phyloP scores from a whole-genome alignment of 2,888 invertebrate genomes.

The Dichetophora obliterata region DNA sequence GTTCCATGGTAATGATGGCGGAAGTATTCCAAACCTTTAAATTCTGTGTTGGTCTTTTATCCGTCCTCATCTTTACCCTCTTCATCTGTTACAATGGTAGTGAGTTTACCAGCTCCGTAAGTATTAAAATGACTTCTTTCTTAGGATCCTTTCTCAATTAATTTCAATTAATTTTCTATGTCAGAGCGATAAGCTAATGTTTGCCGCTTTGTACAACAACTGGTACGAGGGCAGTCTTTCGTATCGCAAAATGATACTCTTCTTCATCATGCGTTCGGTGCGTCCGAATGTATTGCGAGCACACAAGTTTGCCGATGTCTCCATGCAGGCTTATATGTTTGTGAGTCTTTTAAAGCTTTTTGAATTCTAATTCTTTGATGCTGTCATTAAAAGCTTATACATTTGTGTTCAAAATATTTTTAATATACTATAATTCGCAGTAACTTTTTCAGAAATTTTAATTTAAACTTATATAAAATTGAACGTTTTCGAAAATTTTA shows the following conservation, averaged over 20 bases:
- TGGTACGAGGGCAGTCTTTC: conserved; percentile 62
- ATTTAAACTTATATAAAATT: conserved; percentile 1
- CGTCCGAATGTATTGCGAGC: conserved; percentile 54
- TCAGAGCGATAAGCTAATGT: conserved; percentile 56
- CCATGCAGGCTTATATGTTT: conserved; percentile 61
- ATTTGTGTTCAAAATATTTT: not conserved
- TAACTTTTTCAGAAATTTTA: not conserved
- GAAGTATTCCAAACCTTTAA: conserved; percentile 49
- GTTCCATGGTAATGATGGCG: conserved; percentile 58
- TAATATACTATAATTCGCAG: not conserved
- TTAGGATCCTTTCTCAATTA: not conserved
- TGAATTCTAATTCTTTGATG: too few species aligned
- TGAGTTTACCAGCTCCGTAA: conserved; percentile 56
- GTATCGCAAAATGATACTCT: conserved; percentile 59
- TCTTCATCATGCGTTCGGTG: conserved; percentile 59
- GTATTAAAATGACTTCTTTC: conserved; percentile 22
- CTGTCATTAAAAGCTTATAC: too few species aligned
- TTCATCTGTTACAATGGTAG: conserved; percentile 61
- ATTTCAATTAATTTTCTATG: not conserved
- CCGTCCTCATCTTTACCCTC: conserved; percentile 57
- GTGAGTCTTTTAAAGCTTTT: conserved; percentile 49
- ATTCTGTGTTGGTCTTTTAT: conserved; percentile 56
- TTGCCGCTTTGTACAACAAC: conserved; percentile 61
- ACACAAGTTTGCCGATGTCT: conserved; percentile 59
- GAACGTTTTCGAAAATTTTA: conserved; percentile 19